Base-by-base conservation (phyloP, 2,888 invertebrate species). In the Hirtodrosophila histrioides region DNA sequence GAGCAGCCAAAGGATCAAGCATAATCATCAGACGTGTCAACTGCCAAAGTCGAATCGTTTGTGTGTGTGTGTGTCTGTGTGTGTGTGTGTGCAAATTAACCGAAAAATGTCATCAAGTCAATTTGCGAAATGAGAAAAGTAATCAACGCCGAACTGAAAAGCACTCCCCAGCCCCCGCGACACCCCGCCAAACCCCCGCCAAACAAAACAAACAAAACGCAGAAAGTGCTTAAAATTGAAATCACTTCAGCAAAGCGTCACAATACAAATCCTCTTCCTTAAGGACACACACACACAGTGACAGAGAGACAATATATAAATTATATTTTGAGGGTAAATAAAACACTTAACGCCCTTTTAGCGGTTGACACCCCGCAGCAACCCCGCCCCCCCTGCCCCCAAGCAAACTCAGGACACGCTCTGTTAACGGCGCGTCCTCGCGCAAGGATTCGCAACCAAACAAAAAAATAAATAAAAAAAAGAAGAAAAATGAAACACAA, bases 331-430 rank as follows among this genome's bases (percentile, higher is more conserved):
- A 84, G 84, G 85, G 84, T 86, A 84, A 84, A 84, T 84, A 84
- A 84, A 84, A 86, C 84, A 84, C 84, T 84, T 84, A 84, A 86
- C 84, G 84, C 86, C 86, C 84, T 84, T 84, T 84, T 84, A 84
- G 84, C 84, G 86, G 84, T 84, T 86, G 72, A 84, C 70, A 77
- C 79, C 69, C 78, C 49, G 31, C 33, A 24, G 36, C 50, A 44
- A 33, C 39, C 33, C 7, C 17, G 7, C 29, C 8, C 27, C 17
- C 10, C 7, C 23, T 5, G 4, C 7, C n/a, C 27, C n/a, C 5
- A 70, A 82, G 51, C 72, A 79, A 77, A 75, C 75, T 63, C 72
- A 69, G 73, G 74, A 77, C 75, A 86, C 77, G 83, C 86, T 86
- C 84, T 86, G 83, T 81, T 84, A 86, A 81, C 86, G 77, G 63